Evolutionary conservation across 2,797 vertebrate species (phyloP).

Genomic region (Jordanella pulchra): DNA sequence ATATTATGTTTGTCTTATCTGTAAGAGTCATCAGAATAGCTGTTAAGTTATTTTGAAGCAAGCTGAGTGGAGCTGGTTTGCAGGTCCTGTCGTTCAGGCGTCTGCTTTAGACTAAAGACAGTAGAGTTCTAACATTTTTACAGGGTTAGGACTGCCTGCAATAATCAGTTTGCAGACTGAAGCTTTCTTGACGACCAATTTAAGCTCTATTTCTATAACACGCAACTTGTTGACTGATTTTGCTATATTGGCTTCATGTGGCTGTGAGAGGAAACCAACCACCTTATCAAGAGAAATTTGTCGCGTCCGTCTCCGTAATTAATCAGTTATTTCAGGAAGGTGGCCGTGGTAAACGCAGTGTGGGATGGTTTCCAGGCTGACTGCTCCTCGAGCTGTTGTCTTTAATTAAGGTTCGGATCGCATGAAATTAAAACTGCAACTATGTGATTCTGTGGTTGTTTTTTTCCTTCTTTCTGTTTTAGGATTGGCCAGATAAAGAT

Average conservation of each 20-base stretch:
- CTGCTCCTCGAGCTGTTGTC: constrained; percentile 54
- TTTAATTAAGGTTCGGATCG: constrained; percentile 65
- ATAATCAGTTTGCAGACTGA: constrained; percentile 17
- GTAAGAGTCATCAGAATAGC: neutral
- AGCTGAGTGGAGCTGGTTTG: neutral
- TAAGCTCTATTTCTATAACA: constrained; percentile 17
- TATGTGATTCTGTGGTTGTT: constrained; percentile 60
- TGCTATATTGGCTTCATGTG: constrained; percentile 54
- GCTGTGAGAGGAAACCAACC: constrained; percentile 44
- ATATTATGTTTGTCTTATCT: neutral
- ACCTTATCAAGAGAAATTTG: constrained; percentile 62
- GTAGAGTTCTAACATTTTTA: constrained; percentile 24
- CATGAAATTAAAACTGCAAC: constrained; percentile 61
- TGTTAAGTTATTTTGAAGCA: neutral
- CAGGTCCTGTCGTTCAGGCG: neutral
- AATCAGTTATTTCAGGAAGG: constrained; percentile 65
- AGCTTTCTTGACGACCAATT: constrained; percentile 1
- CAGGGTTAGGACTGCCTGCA: constrained; percentile 10
- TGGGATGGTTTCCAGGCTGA: constrained; percentile 60
- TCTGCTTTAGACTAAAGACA: constrained; percentile 19
- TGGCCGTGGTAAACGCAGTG: constrained; percentile 39
- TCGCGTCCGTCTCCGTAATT: constrained; percentile 53
- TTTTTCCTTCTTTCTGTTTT: constrained; percentile 45
- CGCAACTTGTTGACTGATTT: constrained; percentile 32
- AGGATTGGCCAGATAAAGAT: constrained; percentile 53